These are phyloP conservation scores for Emmelina monodactyla DNA, from an alignment of 2,888 invertebrate genomes.

Conservation along the genomic window DNA sequence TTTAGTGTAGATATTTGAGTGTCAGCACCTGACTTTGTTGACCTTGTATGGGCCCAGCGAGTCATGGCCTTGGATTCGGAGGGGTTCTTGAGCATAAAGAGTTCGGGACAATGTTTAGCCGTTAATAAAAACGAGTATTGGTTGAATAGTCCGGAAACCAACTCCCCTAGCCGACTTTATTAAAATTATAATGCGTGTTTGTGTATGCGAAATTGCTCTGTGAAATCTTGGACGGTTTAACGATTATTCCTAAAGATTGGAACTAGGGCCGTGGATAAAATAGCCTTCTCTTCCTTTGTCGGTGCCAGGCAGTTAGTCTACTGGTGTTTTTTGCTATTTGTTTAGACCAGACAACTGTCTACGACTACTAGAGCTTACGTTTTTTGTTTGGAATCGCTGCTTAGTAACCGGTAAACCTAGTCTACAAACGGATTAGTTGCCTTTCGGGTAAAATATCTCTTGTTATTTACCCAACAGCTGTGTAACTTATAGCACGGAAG, in stretches of 20 bases:
- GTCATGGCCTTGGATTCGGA: slow-evolving; percentile 4
- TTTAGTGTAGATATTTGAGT: neutral
- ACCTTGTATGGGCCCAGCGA: slow-evolving; percentile 5
- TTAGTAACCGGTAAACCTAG: no score
- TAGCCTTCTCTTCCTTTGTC: no score
- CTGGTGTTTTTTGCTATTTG: no score
- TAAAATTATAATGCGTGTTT: slow-evolving; percentile 2
- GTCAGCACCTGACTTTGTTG: slow-evolving; percentile 1
- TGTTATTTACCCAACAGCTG: no score
- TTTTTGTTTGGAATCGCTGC: no score
- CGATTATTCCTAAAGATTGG: slow-evolving; percentile 4
- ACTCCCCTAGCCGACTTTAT: slow-evolving; percentile 6
- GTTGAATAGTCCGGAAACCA: slow-evolving; percentile 8
- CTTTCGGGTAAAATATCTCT: no score
- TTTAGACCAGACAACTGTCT: no score
- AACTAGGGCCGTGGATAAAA: slow-evolving; percentile 12
- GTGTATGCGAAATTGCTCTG: neutral
- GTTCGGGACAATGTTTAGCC: slow-evolving; percentile 3
- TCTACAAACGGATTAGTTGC: no score
- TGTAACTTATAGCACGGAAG: no score
- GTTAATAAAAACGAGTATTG: slow-evolving; percentile 8
- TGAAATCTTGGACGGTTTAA: slow-evolving; percentile 3
- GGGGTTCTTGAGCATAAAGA: slow-evolving; percentile 2
- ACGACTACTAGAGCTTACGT: no score
- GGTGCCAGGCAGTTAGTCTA: no score